Conservation (phyloP, 2,888 invertebrate species). For the Palloptera scutellata region DNA sequence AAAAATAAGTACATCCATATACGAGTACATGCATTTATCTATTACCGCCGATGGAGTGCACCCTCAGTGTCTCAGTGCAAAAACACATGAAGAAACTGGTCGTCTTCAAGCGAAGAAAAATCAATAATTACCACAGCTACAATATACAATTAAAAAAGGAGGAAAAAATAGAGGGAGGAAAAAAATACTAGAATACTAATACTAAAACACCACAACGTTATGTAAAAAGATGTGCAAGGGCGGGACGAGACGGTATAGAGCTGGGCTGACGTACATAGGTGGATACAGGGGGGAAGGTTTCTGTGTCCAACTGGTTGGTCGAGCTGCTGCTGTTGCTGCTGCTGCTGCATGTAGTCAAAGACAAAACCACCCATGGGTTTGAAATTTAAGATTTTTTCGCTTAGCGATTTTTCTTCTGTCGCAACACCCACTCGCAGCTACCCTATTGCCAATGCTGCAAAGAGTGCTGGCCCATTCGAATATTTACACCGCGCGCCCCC, state of each 20-base stretch:
- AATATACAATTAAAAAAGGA: constrained; percentile 17
- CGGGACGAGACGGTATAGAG: background rate
- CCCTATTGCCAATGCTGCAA: background rate
- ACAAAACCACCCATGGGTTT: constrained; percentile 53
- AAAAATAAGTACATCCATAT: too few species aligned
- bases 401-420: background rate
- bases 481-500: background rate
- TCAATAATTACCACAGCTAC: constrained; percentile 49
- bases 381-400: constrained; percentile 52
- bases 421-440: background rate
- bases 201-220: background rate
- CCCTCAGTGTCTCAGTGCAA: background rate
- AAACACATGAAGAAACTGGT: background rate
- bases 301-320: too few species aligned
- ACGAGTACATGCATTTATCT: too few species aligned
- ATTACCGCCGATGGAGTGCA: too few species aligned
- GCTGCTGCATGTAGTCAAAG: constrained; percentile 26
- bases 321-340: background rate
- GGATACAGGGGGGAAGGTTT: background rate
- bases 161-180: constrained; percentile 12
- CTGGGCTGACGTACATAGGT: background rate
- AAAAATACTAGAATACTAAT: background rate
- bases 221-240: background rate
- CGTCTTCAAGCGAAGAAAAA: constrained; percentile 45
- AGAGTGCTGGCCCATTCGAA: background rate